These are phyloP conservation scores for Akabosia matsudoensis DNA, from an alignment of 1,140 invertebrate genomes.

Conservation along the genomic window DNA sequence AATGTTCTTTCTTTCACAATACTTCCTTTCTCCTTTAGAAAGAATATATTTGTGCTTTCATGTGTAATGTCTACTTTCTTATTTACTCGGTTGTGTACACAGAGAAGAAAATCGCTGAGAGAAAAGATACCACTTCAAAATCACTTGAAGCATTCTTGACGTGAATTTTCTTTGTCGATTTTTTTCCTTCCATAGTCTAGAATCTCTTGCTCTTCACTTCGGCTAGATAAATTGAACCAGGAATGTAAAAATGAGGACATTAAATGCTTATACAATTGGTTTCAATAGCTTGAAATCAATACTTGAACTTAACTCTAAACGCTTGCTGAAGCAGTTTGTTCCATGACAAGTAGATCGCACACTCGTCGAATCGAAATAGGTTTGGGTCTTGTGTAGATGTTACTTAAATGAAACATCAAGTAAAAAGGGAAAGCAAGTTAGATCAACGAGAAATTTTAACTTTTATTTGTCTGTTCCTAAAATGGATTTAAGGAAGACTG, in stretches of 20 bases:
- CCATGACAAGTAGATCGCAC: no score
- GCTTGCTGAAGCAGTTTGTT: no score
- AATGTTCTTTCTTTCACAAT: background rate
- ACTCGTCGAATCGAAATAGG: no score
- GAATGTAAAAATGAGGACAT: constrained; percentile 9
- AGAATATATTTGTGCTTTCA: no score
- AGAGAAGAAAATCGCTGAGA: constrained; percentile 3
- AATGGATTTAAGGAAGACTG: no score
- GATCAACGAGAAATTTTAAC: no score
- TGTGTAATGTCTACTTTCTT: background rate
- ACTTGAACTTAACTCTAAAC: background rate
- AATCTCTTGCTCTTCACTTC: no score
- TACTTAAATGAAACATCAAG: no score
- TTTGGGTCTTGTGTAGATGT: no score
- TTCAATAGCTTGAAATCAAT: background rate
- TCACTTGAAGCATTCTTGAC: constrained; percentile 20
- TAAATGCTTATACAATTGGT: background rate
- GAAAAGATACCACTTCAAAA: constrained; percentile 23
- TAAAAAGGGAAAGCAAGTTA: no score
- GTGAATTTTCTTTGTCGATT: constrained; percentile 14
- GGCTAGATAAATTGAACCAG: constrained; percentile 20
- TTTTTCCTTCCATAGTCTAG: constrained; percentile 8
- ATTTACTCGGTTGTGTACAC: background rate
- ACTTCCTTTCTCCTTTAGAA: background rate
- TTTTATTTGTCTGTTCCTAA: no score